phyloP scores from a whole-genome alignment of 2,888 invertebrate genomes.

The Acronicta aceris region DNA sequence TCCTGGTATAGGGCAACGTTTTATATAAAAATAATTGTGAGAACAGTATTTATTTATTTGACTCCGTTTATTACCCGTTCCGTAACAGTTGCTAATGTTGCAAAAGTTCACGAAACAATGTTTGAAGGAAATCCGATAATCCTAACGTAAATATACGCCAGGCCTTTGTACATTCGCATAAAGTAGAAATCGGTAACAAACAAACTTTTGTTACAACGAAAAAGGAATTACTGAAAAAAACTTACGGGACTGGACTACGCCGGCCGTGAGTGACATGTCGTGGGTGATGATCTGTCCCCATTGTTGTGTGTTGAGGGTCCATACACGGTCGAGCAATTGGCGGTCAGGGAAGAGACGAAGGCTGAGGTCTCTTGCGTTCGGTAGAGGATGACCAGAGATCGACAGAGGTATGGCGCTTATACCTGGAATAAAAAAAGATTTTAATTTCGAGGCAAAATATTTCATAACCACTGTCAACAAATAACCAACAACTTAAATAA shows the following conservation, averaged over 20 bases:
- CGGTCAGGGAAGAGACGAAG: slow-evolving; percentile 92
- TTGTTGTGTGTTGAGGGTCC: slow-evolving; percentile 93
- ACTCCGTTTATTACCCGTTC: slow-evolving; percentile 10
- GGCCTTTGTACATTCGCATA: slow-evolving; percentile 1
- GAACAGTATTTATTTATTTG: slow-evolving; percentile 6
- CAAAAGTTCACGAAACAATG: slow-evolving; percentile 12
- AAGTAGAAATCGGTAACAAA: slow-evolving; percentile 20
- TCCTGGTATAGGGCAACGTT: too few species aligned
- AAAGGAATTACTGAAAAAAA: slow-evolving; percentile 52
- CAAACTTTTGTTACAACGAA: slow-evolving; percentile 4
- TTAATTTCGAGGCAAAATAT: not conserved
- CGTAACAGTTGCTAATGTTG: not conserved
- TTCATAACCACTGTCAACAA: too few species aligned
- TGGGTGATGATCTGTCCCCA: slow-evolving; percentile 95
- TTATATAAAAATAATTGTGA: too few species aligned
- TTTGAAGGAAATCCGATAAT: slow-evolving; percentile 29
- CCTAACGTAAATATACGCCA: slow-evolving; percentile 27
- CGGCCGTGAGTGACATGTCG: slow-evolving; percentile 93
- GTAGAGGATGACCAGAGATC: slow-evolving; percentile 91
- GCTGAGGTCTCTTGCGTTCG: slow-evolving; percentile 92
- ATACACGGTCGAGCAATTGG: slow-evolving; percentile 92
- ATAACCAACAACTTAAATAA: too few species aligned
- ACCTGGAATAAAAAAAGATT: slow-evolving; percentile 79
- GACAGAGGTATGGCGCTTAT: slow-evolving; percentile 91
- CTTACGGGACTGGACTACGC: slow-evolving; percentile 93